Evolutionary conservation across 2,797 vertebrate species (phyloP), one percentile per base, ranked within the genome.

Genomic region (Parotocinclus haroldoi): DNA sequence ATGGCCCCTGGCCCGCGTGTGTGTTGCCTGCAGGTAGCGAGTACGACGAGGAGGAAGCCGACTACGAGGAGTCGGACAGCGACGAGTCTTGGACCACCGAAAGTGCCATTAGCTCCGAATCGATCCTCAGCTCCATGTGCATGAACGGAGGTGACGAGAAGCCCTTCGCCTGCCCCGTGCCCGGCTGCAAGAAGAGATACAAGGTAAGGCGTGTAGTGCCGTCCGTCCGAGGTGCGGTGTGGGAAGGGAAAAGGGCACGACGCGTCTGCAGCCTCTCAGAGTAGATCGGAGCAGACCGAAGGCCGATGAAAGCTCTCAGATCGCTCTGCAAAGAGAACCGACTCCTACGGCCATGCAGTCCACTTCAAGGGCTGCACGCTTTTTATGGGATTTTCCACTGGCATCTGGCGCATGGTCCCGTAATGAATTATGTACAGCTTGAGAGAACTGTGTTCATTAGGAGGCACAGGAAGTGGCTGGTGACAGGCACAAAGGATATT

Each of bases 61-160:
- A 99, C 77, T 98, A 96, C 13, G 96, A 99, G 85, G 96, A 97
- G 81, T 98, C 96, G 0, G 97, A 99, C 89, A 99, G 97, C 16
- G 96, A 98, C 10, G 96, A 99, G 81, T 99, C 96, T 14, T 99
- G 97, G 96, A 99, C 96, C 76, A 96, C 94, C 10, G 97, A 99
- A 92, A 98, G 95, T 66, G 96, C 97, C 85, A 97, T 99, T 89
- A 98, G 96, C 88, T 97, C 96, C 0, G 95, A 99, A 87, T 95
- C 95, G 79, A 99, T 99, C 88, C 94, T 99, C 79, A 96, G 96
- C 79, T 98, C 96, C 68, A 98, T 98, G 96, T 96, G 94, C 86
- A 98, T 98, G 96, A 98, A 99, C 3, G 96, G 96, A 75, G 97
- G 94, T 2, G 96, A 98, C 18, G 97, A 98, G 84, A 99, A 99